Evolutionary conservation across 2,888 invertebrate genomes (phyloP).

Genomic region (Dynastes hyllus): DNA sequence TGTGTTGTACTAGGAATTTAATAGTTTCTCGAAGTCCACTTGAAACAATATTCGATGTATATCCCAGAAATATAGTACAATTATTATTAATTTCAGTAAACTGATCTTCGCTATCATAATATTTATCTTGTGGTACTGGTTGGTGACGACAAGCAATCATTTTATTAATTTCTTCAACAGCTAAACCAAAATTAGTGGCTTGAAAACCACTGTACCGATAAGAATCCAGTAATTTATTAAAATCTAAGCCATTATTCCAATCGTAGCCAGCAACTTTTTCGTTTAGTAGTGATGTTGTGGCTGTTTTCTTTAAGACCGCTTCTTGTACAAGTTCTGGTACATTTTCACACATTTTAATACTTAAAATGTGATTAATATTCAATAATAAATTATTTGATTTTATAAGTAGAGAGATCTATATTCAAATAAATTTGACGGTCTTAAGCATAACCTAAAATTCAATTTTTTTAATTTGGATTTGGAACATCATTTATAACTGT

Average conservation of each 20-base stretch:
- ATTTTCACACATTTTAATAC: constrained; percentile 57
- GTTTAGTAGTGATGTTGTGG: constrained; percentile 62
- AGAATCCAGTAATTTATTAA: constrained; percentile 85
- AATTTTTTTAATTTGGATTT: too few relatives aligned
- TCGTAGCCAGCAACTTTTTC: constrained; percentile 88
- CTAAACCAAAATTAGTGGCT: constrained; percentile 94
- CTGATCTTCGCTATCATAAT: constrained; percentile 83
- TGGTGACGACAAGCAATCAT: constrained; percentile 88
- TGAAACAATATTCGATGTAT: constrained; percentile 97
- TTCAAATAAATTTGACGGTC: too few relatives aligned
- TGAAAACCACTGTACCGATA: constrained; percentile 95
- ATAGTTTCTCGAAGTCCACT: constrained; percentile 95
- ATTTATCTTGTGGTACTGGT: constrained; percentile 79
- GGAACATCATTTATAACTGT: too few relatives aligned
- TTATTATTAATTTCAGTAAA: constrained; percentile 84
- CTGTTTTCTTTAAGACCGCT: constrained; percentile 65
- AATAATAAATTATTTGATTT: too few relatives aligned
- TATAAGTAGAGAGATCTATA: too few relatives aligned
- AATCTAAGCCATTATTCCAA: constrained; percentile 92
- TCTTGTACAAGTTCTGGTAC: constrained; percentile 57
- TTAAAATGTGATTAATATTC: neutral
- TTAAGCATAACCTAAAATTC: too few relatives aligned
- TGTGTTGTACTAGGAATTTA: constrained; percentile 88
- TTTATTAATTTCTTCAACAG: constrained; percentile 92
- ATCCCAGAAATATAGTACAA: constrained; percentile 97